These are phyloP conservation scores for Sebastes minor DNA, from an alignment of 2,797 vertebrate genomes.

Conservation along the genomic window DNA sequence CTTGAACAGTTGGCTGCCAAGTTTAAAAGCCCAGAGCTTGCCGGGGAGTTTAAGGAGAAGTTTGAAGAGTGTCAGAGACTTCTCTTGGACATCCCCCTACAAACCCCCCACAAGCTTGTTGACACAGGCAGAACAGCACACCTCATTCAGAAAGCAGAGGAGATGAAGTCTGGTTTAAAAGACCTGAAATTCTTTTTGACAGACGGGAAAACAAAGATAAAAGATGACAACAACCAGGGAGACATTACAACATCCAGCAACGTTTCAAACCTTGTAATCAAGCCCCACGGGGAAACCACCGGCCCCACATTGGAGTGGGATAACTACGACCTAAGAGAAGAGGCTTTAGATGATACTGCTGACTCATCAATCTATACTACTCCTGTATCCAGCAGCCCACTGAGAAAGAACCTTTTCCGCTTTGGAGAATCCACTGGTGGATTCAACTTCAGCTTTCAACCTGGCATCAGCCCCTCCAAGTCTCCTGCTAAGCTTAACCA, in stretches of 20 bases:
- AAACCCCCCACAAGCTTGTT: slow-evolving; percentile 97
- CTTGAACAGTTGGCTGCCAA: slow-evolving; percentile 94
- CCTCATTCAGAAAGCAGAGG: slow-evolving; percentile 97
- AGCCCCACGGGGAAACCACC: slow-evolving; percentile 83
- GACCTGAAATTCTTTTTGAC: slow-evolving; percentile 95
- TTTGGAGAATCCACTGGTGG: slow-evolving; percentile 94
- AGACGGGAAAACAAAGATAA: slow-evolving; percentile 89
- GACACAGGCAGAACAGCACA: slow-evolving; percentile 94
- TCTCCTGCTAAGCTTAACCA: slow-evolving; percentile 94
- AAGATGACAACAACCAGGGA: slow-evolving; percentile 80
- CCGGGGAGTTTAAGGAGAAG: slow-evolving; percentile 93
- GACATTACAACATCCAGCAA: slow-evolving; percentile 45
- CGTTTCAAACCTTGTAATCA: slow-evolving; percentile 78
- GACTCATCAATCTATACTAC: slow-evolving; percentile 89
- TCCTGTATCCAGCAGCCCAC: slow-evolving; percentile 87
- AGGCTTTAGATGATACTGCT: slow-evolving; percentile 86
- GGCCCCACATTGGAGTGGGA: slow-evolving; percentile 94
- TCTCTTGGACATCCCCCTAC: slow-evolving; percentile 94
- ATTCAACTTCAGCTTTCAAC: slow-evolving; percentile 97
- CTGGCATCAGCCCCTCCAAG: slow-evolving; percentile 93
- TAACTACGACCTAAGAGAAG: slow-evolving; percentile 91
- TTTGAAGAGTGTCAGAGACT: slow-evolving; percentile 96
- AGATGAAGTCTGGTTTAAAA: slow-evolving; percentile 97
- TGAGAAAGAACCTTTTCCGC: slow-evolving; percentile 92
- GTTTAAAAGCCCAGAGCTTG: slow-evolving; percentile 94